A percentile compares a stretch with the other conserved stretches of the same genome.
Evolutionary conservation across 1,140 invertebrate genomes (phyloP).

Genomic region (Calephelis nemesis): DNA sequence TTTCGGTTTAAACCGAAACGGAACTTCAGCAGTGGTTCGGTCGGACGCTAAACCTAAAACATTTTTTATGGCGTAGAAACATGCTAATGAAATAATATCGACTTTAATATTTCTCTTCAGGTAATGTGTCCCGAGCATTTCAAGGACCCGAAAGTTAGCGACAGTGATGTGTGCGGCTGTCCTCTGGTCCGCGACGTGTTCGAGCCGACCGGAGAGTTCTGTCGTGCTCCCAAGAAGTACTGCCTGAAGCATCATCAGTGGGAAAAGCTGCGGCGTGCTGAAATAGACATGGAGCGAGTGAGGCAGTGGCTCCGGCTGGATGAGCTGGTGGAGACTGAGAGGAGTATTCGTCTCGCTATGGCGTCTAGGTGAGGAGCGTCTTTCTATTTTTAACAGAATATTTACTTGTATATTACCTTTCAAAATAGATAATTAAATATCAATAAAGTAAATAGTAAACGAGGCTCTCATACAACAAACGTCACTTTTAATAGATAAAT

Average conservation of each 20-base stretch:
- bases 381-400: too few species aligned
- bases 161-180: slow-evolving; percentile 93
- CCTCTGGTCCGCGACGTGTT: slow-evolving; percentile 92
- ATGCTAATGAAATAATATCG: too few species aligned
- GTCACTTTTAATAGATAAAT: too few species aligned
- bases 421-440: too few species aligned
- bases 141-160: slow-evolving; percentile 95
- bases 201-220: slow-evolving; percentile 87
- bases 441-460: too few species aligned
- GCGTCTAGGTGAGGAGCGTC: slow-evolving; percentile 80
- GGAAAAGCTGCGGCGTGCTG: slow-evolving; percentile 96
- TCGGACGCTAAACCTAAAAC: too few species aligned
- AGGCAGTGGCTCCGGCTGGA: slow-evolving; percentile 95
- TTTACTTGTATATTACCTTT: too few species aligned
- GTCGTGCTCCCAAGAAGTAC: slow-evolving; percentile 92
- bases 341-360: slow-evolving; percentile 92
- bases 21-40: too few species aligned
- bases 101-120: slow-evolving; percentile 36
- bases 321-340: slow-evolving; percentile 96
- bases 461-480: too few species aligned
- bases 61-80: too few species aligned
- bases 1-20: too few species aligned
- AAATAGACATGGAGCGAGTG: slow-evolving; percentile 89
- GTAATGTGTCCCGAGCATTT: slow-evolving; percentile 98
- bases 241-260: slow-evolving; percentile 96